Evolutionary conservation across 2,113 vertebrate species (phyloP).

Genomic region (Plecturocebus donacophilus): DNA sequence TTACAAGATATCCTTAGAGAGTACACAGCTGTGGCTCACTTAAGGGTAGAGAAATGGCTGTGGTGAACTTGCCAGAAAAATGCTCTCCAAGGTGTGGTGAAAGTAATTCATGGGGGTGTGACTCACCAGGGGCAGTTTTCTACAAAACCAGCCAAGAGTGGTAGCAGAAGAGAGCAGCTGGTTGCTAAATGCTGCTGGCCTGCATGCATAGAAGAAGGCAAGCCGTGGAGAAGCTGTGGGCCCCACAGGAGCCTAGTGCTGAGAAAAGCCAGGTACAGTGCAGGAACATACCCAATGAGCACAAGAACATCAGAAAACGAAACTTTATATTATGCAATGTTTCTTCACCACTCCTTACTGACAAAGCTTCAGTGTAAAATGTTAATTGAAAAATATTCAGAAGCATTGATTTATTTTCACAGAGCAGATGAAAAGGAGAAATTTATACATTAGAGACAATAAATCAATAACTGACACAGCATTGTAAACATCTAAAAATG

Average conservation of each 20-base stretch:
- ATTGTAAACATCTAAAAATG: neutral
- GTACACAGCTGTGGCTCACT: neutral
- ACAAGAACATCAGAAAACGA: no score
- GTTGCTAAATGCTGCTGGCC: neutral
- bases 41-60: neutral
- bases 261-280: fast-evolving
- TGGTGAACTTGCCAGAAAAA: neutral
- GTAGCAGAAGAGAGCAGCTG: neutral
- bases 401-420: neutral
- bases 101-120: neutral
- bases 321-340: neutral
- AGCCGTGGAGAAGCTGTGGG: neutral
- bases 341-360: neutral
- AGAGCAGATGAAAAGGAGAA: neutral
- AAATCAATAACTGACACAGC: neutral
- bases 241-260: no score
- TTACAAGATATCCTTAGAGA: neutral
- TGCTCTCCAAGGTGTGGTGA: neutral
- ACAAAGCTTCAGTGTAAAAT: neutral
- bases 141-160: neutral
- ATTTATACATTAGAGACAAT: neutral
- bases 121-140: neutral
- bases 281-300: fast-evolving
- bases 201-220: neutral
- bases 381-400: neutral